phyloP scores from a whole-genome alignment of 2,797 vertebrate genomes.

The Pteropus rufus region DNA sequence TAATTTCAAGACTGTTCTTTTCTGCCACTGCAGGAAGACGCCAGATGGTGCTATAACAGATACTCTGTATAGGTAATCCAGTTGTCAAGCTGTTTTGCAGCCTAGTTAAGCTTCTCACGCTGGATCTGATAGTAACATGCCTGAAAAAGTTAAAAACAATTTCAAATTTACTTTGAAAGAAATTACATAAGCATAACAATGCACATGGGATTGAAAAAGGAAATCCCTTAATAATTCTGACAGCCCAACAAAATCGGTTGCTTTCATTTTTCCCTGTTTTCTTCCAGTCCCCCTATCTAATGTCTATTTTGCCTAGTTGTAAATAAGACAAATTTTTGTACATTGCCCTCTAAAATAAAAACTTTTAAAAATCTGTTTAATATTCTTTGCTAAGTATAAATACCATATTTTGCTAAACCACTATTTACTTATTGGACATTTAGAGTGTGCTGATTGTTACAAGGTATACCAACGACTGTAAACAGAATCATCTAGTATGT shows the following conservation, averaged over 20 bases:
- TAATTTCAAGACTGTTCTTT: constrained; percentile 49
- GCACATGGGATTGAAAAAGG: background rate
- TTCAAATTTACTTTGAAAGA: constrained; percentile 46
- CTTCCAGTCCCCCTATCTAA: background rate
- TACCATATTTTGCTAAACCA: background rate
- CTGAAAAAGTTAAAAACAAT: constrained; percentile 80
- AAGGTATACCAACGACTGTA: background rate
- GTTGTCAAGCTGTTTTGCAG: constrained; percentile 14
- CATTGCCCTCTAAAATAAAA: background rate
- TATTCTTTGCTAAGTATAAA: background rate
- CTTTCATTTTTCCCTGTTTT: background rate
- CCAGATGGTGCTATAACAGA: constrained; percentile 34
- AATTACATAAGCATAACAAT: constrained; percentile 11
- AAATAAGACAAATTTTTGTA: background rate
- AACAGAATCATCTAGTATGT: background rate
- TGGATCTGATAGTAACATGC: constrained; percentile 99
- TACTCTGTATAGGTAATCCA: constrained; percentile 57
- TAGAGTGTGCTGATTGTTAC: background rate
- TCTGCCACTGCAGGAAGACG: constrained; percentile 32
- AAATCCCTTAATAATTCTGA: background rate
- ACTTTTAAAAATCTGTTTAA: background rate
- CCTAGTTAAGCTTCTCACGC: constrained; percentile 96
- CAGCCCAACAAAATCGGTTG: background rate
- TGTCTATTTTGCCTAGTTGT: background rate
- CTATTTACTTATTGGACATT: background rate